Evolutionary conservation across 2,797 vertebrate species (phyloP), one percentile per base, ranked within the genome.

Genomic region (Sebastes steindachneri): DNA sequence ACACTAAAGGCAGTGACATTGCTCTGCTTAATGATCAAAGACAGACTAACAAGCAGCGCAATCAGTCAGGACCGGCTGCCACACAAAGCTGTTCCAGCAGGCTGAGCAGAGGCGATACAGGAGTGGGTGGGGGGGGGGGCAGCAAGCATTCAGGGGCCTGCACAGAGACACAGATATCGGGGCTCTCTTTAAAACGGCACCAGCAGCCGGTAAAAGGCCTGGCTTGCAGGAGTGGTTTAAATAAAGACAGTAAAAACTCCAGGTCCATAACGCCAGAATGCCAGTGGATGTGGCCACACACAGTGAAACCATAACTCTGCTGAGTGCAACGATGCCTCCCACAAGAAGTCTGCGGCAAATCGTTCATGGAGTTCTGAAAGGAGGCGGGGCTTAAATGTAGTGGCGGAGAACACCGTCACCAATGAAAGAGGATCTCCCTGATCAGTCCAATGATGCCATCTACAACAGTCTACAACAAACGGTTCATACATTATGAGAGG

Each of bases 1-100:
- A 88, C 83, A 84, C 75, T 82, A 68, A 89, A 88, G 80, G 85
- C 75, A 25, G 77, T 77, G 77, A 86, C 89, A 80, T 69, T n/a
- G 87, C 87, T 87, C 76, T 83, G 80, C 81, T 55, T 88, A 88
- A 86, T 90, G 83, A 90, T 90, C 86, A 90, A 88, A 92, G 86
- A 86, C 88, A 80, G 64, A 48, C 73, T 88, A 89, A 91, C 85
- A 85, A 87, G 85, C 75, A 80, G 76, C 5, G 23, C 84, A 84
- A 84, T 90, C 86, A 89, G 77, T 83, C 75, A 75, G 72, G 72
- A 82, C 57, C 29, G n/a, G 71, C 55, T 76, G 75, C 55, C 76
- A 53, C 1, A 28, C 54, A 72, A 51, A 84, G 75, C 73, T 82
- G 73, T 65, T 78, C 70, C 68, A 70, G 79, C 28, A 79, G 73